Base-by-base conservation (phyloP, 23 tunicate species). In the Styela plicata region DNA sequence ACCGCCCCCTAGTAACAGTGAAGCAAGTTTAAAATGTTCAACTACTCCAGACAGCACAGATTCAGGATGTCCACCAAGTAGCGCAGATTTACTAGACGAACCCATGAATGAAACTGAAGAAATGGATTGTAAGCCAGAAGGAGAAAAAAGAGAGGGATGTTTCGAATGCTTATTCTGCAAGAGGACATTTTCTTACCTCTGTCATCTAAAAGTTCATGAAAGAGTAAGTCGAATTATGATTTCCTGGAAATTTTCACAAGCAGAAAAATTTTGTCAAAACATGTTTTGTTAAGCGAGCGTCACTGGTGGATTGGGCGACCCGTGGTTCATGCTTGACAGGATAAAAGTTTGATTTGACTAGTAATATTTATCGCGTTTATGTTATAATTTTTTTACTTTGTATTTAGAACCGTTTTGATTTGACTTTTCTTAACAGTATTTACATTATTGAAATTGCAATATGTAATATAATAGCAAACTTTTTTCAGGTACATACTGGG, bases 401-500 rank as follows among this genome's bases (percentile, higher is more conserved):
- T n/a, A n/a, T n/a, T n/a, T n/a, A n/a, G n/a, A n/a, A n/a, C n/a
- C n/a, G n/a, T n/a, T n/a, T n/a, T n/a, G n/a, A 18, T 20, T 18
- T 17, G 19, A 57, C 64, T 57, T 57, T 57, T 17, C 64, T 57
- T 57, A 17, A 57, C 64, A 57, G 20, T 17, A 57, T 17, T 17
- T 17, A 57, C 64, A 20, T 57, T 57, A 17, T 57, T 18, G n/a
- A n/a, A n/a, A n/a, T n/a, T n/a, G n/a, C n/a, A n/a, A n/a, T n/a
- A n/a, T n/a, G n/a, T n/a, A n/a, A n/a, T n/a, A n/a, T n/a, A n/a
- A n/a, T n/a, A n/a, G n/a, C n/a, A n/a, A n/a, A n/a, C n/a, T 13
- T 28, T 66, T 66, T 71, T 13, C 83, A 88, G 93, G 93, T 88
- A 24, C 97, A 92, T 80, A 92, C 97, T 1, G 91, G 91, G 5